Conservation (phyloP, 2,113 vertebrate species). For the Taxidea taxus region DNA sequence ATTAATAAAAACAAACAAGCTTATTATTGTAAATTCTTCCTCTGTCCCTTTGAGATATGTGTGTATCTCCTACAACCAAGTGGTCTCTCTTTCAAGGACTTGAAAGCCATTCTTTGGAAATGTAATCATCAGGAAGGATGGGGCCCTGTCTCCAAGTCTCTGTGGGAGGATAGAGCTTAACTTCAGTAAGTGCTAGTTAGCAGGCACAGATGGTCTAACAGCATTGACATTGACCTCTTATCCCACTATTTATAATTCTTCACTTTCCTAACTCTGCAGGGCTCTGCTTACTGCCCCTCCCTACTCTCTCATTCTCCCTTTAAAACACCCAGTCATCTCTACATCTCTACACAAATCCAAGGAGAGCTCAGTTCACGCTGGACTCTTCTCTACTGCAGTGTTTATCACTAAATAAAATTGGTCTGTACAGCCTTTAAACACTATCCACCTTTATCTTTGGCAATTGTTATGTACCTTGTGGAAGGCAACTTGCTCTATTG, state of each 20-base stretch:
- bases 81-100: background rate
- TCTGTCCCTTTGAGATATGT: background rate
- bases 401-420: background rate
- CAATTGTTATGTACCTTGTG: background rate
- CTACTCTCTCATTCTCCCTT: background rate
- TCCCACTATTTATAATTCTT: background rate
- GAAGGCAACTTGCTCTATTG: background rate
- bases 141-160: background rate
- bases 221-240: background rate
- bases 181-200: background rate
- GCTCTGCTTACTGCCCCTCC: background rate
- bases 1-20: background rate
- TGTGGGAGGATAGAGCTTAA: background rate
- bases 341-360: background rate
- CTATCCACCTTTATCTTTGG: background rate
- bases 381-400: background rate
- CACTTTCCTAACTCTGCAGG: background rate
- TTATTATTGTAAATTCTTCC: background rate
- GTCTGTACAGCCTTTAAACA: background rate
- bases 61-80: background rate
- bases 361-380: background rate
- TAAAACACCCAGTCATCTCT: background rate
- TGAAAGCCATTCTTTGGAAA: constrained; percentile 39
- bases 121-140: background rate
- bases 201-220: background rate